Evolutionary conservation across 92 coral and sea anemone species (phyloP), one percentile per base, ranked within the genome.

Genomic region (Epizoanthus illoricatus): DNA sequence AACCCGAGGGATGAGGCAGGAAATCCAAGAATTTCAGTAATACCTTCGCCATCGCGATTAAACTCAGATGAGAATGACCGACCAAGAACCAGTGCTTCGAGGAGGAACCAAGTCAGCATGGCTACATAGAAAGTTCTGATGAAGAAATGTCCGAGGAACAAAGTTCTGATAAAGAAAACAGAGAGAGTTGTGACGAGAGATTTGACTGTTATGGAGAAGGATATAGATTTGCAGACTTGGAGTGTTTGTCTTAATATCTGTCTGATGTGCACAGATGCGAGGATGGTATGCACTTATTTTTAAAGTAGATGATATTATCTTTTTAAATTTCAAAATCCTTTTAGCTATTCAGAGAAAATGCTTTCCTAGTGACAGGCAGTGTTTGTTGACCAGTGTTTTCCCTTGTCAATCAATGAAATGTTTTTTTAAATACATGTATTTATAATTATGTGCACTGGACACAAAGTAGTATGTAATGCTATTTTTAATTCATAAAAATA

Each of bases 281-380:
- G 17, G 45, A 73, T 12, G 67, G 80, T 74, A 10, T 58, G 67
- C 58, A 56, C 58, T 57, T 57, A 6, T 1, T 3, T 70, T 12
- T 12, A 49, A 49, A 49, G 55, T 13, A 49, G 33, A 55, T 28
- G 8, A 20, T 39, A 39, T 39, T 13, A n/a, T 69, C 6, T 69
- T 39, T 69, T 49, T 49, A 62, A 3, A 78, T 81, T 88, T 28
- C 19, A 84, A 21, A 75, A 88, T 20, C 23, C 71, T 13, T 58
- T 87, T 9, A 20, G 59, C 33, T 21, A 62, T 64, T 52, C 41
- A 9, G 2, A 68, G 73, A 24, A 52, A 81, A 20, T 82, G 66
- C 72, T 7, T 18, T 17, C 89, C 87, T 1, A 65, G 15, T 65
- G 69, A 21, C 36, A 28, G 36, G 36, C 36, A 40, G 19, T 42